phyloP scores from a whole-genome alignment of 2,113 vertebrate species.

The Sinocyclocheilus rhinocerous region DNA sequence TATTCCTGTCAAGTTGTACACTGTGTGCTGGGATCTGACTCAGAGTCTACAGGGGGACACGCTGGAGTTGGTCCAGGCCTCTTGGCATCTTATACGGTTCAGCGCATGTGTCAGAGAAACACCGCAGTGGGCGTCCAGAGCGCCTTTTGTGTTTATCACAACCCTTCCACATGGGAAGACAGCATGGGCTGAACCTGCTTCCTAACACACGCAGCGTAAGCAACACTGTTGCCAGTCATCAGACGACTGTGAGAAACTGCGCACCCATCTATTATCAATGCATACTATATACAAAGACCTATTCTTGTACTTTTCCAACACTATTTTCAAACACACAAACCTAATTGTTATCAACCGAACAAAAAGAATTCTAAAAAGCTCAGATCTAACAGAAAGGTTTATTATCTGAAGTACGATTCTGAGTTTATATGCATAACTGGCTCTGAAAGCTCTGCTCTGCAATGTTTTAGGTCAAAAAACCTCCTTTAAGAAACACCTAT shows the following conservation, averaged over 20 bases:
- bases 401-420: constrained; percentile 4
- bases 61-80: constrained; percentile 1
- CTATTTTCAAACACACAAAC: background rate
- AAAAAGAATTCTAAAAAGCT: background rate
- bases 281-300: background rate
- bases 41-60: background rate
- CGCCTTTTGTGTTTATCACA: constrained; percentile 25
- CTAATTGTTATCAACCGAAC: background rate
- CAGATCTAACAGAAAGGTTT: background rate
- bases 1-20: background rate
- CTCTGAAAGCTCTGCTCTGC: background rate
- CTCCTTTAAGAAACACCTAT: too few species aligned
- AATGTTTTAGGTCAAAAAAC: background rate
- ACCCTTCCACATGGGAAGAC: constrained; percentile 12
- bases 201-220: constrained; percentile 23
- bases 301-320: background rate
- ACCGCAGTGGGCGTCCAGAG: background rate
- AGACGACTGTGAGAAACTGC: background rate
- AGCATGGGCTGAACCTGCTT: constrained; percentile 31
- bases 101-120: constrained; percentile 10
- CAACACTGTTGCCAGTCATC: background rate
- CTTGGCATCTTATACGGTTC: background rate
- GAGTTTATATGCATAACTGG: background rate
- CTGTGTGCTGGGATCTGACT: constrained; percentile 14
- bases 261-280: background rate